phyloP scores from a whole-genome alignment of 2,113 vertebrate species.

The Eublepharis macularius region DNA sequence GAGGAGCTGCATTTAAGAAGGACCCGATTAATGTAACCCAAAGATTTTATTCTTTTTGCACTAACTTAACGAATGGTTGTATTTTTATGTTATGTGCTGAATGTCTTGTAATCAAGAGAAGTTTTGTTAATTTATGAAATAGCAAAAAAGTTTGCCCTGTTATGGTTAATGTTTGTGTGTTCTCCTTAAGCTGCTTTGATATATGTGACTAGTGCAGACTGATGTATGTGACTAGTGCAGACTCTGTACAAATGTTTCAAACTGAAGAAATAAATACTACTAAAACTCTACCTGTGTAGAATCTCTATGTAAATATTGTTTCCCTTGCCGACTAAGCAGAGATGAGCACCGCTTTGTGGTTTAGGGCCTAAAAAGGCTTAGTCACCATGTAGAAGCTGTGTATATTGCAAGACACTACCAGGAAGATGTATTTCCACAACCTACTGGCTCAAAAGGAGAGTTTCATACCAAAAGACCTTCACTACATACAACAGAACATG shows the following conservation, averaged over 20 bases:
- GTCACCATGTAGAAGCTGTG: background rate
- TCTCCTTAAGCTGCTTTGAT: constrained; percentile 22
- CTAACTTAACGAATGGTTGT: constrained; percentile 32
- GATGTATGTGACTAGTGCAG: constrained; percentile 52
- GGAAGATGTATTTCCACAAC: background rate
- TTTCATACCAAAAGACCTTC: background rate
- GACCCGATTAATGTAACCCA: constrained; percentile 16
- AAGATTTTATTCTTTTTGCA: constrained; percentile 38
- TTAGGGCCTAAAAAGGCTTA: background rate
- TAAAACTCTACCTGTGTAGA: background rate
- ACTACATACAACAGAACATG: background rate
- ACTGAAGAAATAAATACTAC: constrained; percentile 59
- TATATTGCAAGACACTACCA: background rate
- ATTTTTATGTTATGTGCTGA: constrained; percentile 44
- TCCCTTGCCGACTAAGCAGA: constrained; percentile 34
- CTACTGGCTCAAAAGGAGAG: background rate
- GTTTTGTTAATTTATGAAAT: constrained; percentile 56
- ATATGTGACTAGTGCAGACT: constrained; percentile 15
- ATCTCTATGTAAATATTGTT: constrained; percentile 33
- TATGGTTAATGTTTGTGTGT: constrained; percentile 37
- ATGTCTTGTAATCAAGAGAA: constrained; percentile 37
- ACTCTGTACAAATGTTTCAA: constrained; percentile 61
- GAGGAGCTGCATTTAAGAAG: background rate
- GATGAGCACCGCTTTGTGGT: constrained; percentile 26
- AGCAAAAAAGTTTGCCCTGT: constrained; percentile 10